Evolutionary conservation across 1,140 invertebrate genomes (phyloP).

Genomic region (Bombus balteatus): DNA sequence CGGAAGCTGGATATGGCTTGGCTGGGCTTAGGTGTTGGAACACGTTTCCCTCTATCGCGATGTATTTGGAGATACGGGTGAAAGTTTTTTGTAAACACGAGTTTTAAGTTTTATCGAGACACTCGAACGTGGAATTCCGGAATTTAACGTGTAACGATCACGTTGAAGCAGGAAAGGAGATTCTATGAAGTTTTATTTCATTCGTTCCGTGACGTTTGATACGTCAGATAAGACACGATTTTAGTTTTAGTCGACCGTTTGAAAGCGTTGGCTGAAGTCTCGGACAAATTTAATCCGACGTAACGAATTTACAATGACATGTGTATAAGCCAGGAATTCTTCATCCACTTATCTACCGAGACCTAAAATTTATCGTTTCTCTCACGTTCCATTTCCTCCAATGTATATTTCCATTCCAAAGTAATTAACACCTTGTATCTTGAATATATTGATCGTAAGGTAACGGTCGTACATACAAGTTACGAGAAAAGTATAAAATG

Average conservation of each 20-base stretch:
- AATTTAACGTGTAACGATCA: background rate
- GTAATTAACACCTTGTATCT: too few species aligned
- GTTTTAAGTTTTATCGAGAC: background rate
- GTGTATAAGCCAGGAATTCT: background rate
- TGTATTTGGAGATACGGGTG: constrained; percentile 13
- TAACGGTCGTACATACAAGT: too few species aligned
- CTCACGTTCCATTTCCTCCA: background rate
- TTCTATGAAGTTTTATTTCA: background rate
- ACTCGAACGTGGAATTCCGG: background rate
- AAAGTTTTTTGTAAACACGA: constrained; percentile 13
- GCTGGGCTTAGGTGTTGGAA: too few species aligned
- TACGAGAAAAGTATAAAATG: too few species aligned
- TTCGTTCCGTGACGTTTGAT: background rate
- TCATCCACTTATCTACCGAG: background rate
- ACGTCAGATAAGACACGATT: background rate
- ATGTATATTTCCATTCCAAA: background rate
- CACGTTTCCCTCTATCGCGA: background rate
- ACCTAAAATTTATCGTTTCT: background rate
- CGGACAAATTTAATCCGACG: background rate
- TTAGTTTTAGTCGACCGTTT: background rate
- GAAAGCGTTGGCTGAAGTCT: background rate
- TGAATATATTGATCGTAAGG: too few species aligned
- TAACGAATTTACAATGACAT: background rate
- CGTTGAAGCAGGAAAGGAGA: background rate
- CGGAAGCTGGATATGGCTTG: background rate